These are phyloP conservation scores for Anadara kagoshimensis DNA, from an alignment of 1,140 invertebrate species.

Conservation along the genomic window DNA sequence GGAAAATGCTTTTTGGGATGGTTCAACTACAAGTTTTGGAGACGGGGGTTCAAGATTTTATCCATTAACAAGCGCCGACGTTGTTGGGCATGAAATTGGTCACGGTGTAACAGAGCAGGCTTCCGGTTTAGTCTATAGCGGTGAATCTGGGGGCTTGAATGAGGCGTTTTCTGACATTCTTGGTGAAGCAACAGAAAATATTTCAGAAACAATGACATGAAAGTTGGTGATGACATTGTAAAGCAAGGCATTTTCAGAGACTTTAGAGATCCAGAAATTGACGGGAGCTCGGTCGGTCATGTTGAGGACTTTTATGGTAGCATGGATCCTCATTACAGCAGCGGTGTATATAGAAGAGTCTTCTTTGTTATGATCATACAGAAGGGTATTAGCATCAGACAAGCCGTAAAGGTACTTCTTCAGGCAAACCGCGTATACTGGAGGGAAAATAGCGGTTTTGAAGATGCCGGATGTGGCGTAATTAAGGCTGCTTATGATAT, in stretches of 20 bases:
- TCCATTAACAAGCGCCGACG: conserved; percentile 43
- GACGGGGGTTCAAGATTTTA: conserved; percentile 39
- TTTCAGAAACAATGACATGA: conserved; percentile 9
- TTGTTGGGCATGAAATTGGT: conserved; percentile 49
- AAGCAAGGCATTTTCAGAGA: background rate
- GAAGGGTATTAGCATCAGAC: conserved; percentile 22
- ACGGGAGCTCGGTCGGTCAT: conserved; percentile 44
- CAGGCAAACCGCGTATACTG: conserved; percentile 56
- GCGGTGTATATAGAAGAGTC: conserved; percentile 51
- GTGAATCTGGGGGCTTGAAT: conserved; percentile 50
- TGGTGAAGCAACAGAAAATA: conserved; percentile 51
- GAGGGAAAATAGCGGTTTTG: conserved; percentile 40
- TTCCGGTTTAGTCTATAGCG: conserved; percentile 43
- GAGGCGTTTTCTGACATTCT: conserved; percentile 58
- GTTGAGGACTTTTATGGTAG: conserved; percentile 30
- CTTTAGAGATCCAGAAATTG: conserved; percentile 18
- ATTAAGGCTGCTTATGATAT: conserved; percentile 51
- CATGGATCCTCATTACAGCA: conserved; percentile 43
- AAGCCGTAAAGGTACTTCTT: conserved; percentile 45
- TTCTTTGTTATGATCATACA: conserved; percentile 27
- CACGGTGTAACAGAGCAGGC: conserved; percentile 53
- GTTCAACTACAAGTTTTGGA: conserved; percentile 30
- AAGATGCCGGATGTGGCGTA: conserved; percentile 48
- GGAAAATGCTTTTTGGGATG: conserved; percentile 36
- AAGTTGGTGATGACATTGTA: conserved; percentile 3